Conservation (phyloP, 2,888 invertebrate genomes). For the Unio delphinus region DNA sequence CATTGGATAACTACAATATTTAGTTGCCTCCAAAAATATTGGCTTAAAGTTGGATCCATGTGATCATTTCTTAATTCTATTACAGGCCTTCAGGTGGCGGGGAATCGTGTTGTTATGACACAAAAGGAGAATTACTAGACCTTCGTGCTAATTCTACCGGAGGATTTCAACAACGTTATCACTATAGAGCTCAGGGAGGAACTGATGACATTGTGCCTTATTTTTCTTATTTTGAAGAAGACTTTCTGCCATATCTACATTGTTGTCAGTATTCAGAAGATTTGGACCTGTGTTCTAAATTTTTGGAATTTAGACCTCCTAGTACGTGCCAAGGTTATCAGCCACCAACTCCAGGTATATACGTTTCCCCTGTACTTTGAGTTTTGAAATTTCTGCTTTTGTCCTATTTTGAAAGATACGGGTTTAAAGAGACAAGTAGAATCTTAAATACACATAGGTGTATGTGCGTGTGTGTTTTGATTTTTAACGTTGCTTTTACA, state of each 20-base stretch:
- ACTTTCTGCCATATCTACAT: slow-evolving; percentile 55
- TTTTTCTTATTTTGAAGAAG: slow-evolving; percentile 55
- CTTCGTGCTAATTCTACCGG: slow-evolving; percentile 38
- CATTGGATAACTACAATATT: too few species aligned
- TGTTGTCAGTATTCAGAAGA: slow-evolving; percentile 53
- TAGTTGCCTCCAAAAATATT: too few species aligned
- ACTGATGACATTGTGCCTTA: slow-evolving; percentile 44
- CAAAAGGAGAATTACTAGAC: slow-evolving; percentile 46
- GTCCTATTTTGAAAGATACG: too few species aligned
- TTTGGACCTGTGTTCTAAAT: slow-evolving; percentile 39
- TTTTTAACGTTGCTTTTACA: too few species aligned
- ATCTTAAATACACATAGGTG: too few species aligned
- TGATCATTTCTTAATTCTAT: neutral
- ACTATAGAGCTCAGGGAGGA: slow-evolving; percentile 47
- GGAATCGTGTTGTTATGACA: slow-evolving; percentile 56
- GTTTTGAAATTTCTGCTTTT: too few species aligned
- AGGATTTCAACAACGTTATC: slow-evolving; percentile 51
- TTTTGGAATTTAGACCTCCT: slow-evolving; percentile 36
- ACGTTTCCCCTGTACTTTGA: too few species aligned
- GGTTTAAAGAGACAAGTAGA: too few species aligned
- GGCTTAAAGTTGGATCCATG: too few species aligned
- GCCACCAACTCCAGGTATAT: slow-evolving; percentile 57
- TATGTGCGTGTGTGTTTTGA: too few species aligned
- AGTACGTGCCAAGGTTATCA: slow-evolving; percentile 49
- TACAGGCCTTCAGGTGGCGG: slow-evolving; percentile 36